Evolutionary conservation across 2,797 vertebrate genomes (phyloP), one percentile per base, ranked within the genome.

Genomic region (Acestrorhynchus altus): DNA sequence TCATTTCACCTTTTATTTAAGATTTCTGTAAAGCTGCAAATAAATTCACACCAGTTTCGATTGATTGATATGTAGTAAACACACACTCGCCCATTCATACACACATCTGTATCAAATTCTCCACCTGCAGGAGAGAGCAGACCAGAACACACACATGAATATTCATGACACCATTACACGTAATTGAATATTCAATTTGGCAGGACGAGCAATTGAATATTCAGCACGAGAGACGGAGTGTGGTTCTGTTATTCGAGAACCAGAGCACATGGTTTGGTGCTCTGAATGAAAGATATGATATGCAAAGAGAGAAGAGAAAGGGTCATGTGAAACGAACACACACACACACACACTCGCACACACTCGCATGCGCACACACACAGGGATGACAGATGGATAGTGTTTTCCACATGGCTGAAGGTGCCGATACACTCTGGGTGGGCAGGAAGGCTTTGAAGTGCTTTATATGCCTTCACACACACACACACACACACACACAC

Each of bases 191-290:
- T 80, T 80, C 79, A 66, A 44, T 44, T 31, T 26, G 20, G 31
- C 44, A 72, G 56, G 72, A 72, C 67, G 54, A 16, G 28, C 77
- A 71, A 80, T 74, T 77, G 69, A 80, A 80, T 83, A 80, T 80
- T 83, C 65, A 77, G 77, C 66, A 79, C 74, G 65, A 71, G 65
- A 83, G 57, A 76, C 61, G 24, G 74, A 83, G 69, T 28, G n/a
- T 57, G 56, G 72, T 66, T 80, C 72, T 70, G 57, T 54, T 76
- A 76, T 80, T 59, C 56, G 64, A 74, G 57, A 74, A 74, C 16
- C 70, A 68, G 74, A 77, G 70, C 68, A 64, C 74, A 80, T 74
- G 81, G 56, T 79, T 75, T 77, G 69, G 74, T 65, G 10, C 51
- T 70, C 73, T 18, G 54, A 60, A 65, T 72, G 49, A 74, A 67